Evolutionary conservation across 2,797 vertebrate species (phyloP).

Genomic region (Typhlichthys eigenmanni): DNA sequence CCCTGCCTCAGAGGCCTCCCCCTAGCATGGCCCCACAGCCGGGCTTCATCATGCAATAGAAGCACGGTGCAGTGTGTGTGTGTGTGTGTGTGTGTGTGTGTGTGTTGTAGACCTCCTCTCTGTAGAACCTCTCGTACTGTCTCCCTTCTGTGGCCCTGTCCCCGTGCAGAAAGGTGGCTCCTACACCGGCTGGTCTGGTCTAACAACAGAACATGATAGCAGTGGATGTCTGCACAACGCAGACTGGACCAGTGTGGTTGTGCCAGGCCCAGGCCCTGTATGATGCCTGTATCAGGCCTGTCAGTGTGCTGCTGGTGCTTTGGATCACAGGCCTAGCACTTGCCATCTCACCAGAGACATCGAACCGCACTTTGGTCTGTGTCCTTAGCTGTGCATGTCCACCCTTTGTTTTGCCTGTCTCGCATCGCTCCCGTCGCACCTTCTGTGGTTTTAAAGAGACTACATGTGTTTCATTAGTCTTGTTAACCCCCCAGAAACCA

Average conservation of each 20-base stretch:
- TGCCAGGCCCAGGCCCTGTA: slow-evolving; percentile 10
- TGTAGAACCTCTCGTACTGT: slow-evolving; percentile 45
- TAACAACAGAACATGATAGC: slow-evolving; percentile 36
- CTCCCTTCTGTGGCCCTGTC: slow-evolving; percentile 29
- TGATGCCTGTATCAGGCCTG: slow-evolving; percentile 3
- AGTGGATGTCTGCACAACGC: slow-evolving; percentile 33
- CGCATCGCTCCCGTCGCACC: slow-evolving; percentile 13
- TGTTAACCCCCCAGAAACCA: background rate
- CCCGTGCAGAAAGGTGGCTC: slow-evolving; percentile 31
- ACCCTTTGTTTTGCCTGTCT: slow-evolving; percentile 19
- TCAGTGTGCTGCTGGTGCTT: slow-evolving; percentile 10
- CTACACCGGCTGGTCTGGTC: slow-evolving; percentile 41
- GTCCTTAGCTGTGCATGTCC: slow-evolving; percentile 25
- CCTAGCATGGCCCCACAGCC: slow-evolving; percentile 86
- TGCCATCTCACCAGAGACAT: slow-evolving; percentile 12
- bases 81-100: background rate
- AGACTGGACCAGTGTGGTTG: background rate
- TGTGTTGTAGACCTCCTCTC: slow-evolving; percentile 48
- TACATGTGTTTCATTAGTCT: slow-evolving; percentile 3
- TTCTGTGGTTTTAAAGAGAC: slow-evolving; percentile 21
- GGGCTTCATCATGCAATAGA: slow-evolving; percentile 95
- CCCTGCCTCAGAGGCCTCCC: slow-evolving; percentile 85
- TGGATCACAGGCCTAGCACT: slow-evolving; percentile 30
- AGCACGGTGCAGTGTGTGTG: background rate
- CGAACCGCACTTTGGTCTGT: slow-evolving; percentile 45